Base-by-base conservation (phyloP, 2,113 vertebrate species). In the Setophaga kirtlandii region DNA sequence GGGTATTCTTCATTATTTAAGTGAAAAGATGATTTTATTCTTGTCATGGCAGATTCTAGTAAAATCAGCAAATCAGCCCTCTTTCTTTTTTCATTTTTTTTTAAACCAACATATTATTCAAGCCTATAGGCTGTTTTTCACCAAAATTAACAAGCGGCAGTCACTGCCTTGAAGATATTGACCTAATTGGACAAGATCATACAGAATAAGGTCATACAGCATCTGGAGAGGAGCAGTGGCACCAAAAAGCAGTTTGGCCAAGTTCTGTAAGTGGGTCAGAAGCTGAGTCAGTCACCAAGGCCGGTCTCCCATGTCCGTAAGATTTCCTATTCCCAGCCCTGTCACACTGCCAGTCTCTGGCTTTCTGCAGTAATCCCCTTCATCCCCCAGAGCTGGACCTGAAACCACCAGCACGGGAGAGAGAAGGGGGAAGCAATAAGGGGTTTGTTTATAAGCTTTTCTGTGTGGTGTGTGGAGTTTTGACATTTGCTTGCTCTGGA, bases 341-440 rank as follows among this genome's bases (percentile, higher is more conserved):
- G 15, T 82, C 49, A 28, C 15, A 0, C 24, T 49, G 59, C 63
- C 92, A 55, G 3, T 64, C 81, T 59, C 60, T 49, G 0, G 76
- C 73, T 90, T 89, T 93, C 83, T 64, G 63, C 42, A 33, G 60
- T 90, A 93, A 96, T 95, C 85, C 47, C 44, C 79, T 88, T 96
- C 76, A 77, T 93, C 73, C 65, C 30, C 27, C 39, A 4, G 42
- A 67, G 46, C 74, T 46, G 68, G 63, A 59, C 63, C 41, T 42
- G 24, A 50, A 70, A 56, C 69, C 22, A 27, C 55, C 8, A 10
- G 19, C 49, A 7, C 0, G 1, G 35, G 22, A 50, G 33, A 52
- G 42, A 71, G 68, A 63, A 87, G 28, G 22, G 33, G 28, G 17
- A 47, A 77, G 52, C 25, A 81, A 18, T 20, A 31, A 46, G n/a